Evolutionary conservation across 2,797 vertebrate species (phyloP), one percentile per base, ranked within the genome.

Genomic region (Neosilurus hyrtlii): DNA sequence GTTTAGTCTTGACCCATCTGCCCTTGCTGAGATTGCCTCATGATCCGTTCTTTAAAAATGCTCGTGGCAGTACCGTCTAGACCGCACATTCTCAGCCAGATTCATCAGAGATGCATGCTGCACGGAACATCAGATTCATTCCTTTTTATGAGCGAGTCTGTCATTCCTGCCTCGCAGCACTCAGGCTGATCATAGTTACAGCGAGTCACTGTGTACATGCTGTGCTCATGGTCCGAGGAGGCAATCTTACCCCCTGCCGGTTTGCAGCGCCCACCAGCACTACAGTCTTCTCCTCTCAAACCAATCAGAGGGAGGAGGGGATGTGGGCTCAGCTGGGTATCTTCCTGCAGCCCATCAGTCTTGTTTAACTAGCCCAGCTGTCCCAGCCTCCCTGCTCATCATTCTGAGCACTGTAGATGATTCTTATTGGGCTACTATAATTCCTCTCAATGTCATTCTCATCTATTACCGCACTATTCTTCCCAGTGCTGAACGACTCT

Each of bases 291-390:
- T 12, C 18, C 59, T 51, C 16, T 61, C 74, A 43, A 76, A 52
- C n/a, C 61, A 5, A n/a, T 37, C 65, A 16, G 30, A 80, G 52
- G 52, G 66, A 80, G 26, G 30, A 22, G 18, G 12, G 65, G 57
- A 80, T 81, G 52, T 20, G 84, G 83, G 78, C 84, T 86, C 74
- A 84, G 86, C 82, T 84, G 81, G 88, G 88, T 70, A 4, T 68
- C 52, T 16, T 68, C 30, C 78, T 85, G 75, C 88, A 84, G 89
- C 87, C 90, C 92, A 94, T 95, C 91, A 93, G 93, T 94, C 91
- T 90, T 92, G 86, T 91, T 92, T 93, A 91, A 94, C 92, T 91
- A 91, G 93, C 90, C 90, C 92, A 90, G 88, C 81, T 90, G 86
- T 88, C 84, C 73, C 30, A 26, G 87, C 86, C 88, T 83, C 86